These are phyloP conservation scores for Columbina picui DNA, from an alignment of 2,113 vertebrate genomes.

Conservation along the genomic window DNA sequence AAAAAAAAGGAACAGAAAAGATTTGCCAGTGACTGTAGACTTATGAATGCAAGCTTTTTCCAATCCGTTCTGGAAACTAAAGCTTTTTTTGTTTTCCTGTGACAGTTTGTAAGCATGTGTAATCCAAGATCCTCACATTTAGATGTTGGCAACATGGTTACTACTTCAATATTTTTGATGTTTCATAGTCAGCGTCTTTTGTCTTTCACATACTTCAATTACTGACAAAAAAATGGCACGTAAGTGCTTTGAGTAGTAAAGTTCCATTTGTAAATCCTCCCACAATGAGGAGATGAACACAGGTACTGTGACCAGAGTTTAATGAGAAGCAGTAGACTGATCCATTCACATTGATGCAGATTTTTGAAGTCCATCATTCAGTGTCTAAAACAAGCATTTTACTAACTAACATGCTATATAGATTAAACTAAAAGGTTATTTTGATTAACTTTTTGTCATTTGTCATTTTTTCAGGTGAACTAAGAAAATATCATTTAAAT, in stretches of 20 bases:
- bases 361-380: slow-evolving; percentile 43
- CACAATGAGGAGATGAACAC: neutral
- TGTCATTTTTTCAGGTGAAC: neutral
- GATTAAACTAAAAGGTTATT: slow-evolving; percentile 46
- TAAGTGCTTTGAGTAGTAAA: slow-evolving; percentile 40
- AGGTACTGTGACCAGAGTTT: slow-evolving; percentile 29
- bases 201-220: slow-evolving; percentile 72
- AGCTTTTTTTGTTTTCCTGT: slow-evolving; percentile 6
- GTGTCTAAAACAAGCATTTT: slow-evolving; percentile 32
- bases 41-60: neutral
- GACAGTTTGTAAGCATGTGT: slow-evolving; percentile 4
- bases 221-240: slow-evolving; percentile 47
- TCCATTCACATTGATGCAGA: slow-evolving; percentile 11
- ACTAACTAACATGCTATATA: neutral
- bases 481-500: neutral
- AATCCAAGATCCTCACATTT: slow-evolving; percentile 22
- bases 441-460: slow-evolving; percentile 6
- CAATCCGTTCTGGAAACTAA: slow-evolving; percentile 34
- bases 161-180: slow-evolving; percentile 63
- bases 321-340: slow-evolving; percentile 55
- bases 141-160: slow-evolving; percentile 34
- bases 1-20: neutral
- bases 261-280: slow-evolving; percentile 51
- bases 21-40: neutral
- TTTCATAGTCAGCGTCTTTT: slow-evolving; percentile 71